phyloP scores from a whole-genome alignment of 2,797 vertebrate species.

The Scomberomorus guttatus region DNA sequence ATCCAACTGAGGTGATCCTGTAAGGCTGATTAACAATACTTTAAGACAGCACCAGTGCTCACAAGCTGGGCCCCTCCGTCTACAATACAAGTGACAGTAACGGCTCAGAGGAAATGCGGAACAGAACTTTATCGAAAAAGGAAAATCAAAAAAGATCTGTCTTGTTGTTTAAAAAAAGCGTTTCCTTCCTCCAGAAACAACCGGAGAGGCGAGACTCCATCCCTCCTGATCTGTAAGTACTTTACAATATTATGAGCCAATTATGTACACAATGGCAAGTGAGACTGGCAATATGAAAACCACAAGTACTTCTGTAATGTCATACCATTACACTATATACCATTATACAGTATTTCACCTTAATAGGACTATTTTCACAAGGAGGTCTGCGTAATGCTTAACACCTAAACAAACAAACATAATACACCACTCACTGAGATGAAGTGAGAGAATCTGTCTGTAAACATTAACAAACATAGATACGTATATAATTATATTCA shows the following conservation, averaged over 20 bases:
- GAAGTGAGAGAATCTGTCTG: conserved; percentile 84
- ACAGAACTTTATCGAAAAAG: conserved; percentile 26
- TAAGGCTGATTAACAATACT: conserved; percentile 79
- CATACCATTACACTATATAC: conserved; percentile 85
- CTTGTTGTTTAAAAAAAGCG: conserved; percentile 54
- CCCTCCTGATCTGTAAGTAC: conserved; percentile 73
- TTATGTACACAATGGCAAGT: conserved; percentile 82
- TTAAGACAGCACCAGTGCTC: conserved; percentile 80
- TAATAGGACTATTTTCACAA: conserved; percentile 86
- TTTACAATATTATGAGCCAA: conserved; percentile 82
- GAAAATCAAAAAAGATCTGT: conserved; percentile 58
- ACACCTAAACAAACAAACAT: conserved; percentile 85
- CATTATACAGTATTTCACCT: conserved; percentile 83
- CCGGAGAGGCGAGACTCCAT: conserved; percentile 55
- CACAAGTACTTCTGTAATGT: conserved; percentile 84
- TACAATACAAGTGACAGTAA: conserved; percentile 64
- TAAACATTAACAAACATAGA: conserved; percentile 90
- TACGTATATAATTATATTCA: conserved; percentile 86
- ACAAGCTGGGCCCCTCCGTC: conserved; percentile 70
- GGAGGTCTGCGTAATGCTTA: conserved; percentile 82
- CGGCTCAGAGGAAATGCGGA: conserved; percentile 62
- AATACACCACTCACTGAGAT: conserved; percentile 83
- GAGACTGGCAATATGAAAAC: conserved; percentile 82
- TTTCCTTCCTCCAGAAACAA: conserved; percentile 64
- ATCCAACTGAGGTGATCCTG: conserved; percentile 51